phyloP scores from a whole-genome alignment of 2,113 vertebrate species.

The Ochotona curzoniae region DNA sequence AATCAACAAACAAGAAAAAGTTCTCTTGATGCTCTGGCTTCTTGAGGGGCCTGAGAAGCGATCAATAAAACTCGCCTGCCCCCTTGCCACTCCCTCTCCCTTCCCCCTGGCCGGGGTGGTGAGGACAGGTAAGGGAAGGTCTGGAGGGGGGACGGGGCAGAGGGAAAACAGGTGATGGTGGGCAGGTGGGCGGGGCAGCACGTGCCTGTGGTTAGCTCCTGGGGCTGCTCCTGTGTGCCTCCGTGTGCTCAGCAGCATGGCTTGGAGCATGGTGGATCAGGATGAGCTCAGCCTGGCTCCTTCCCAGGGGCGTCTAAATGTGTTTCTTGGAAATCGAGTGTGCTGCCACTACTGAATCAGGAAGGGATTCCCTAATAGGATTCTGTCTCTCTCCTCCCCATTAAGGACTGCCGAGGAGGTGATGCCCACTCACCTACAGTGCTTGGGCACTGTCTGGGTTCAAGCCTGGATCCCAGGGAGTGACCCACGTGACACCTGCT shows the following conservation, averaged over 20 bases:
- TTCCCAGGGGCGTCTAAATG: neutral
- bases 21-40: neutral
- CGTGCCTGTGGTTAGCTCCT: neutral
- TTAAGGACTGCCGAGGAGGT: neutral
- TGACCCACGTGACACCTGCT: neutral
- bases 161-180: neutral
- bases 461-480: neutral
- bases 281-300: neutral
- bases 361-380: neutral
- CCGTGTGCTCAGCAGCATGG: too few species aligned
- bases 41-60: neutral
- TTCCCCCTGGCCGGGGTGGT: neutral
- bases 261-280: neutral
- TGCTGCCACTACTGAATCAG: too few species aligned
- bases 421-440: neutral
- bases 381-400: too few species aligned
- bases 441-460: neutral
- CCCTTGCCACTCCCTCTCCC: too few species aligned
- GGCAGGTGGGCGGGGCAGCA: fast-evolving
- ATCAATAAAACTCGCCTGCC: neutral
- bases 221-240: neutral
- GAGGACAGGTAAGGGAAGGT: neutral
- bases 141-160: too few species aligned
- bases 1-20: neutral
- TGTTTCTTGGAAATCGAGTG: neutral